A percentile compares a stretch with the other conserved stretches of the same genome.
These are phyloP conservation scores for Drosophila aff. DNA, from an alignment of 1,140 invertebrate species.

Conservation along the genomic window DNA sequence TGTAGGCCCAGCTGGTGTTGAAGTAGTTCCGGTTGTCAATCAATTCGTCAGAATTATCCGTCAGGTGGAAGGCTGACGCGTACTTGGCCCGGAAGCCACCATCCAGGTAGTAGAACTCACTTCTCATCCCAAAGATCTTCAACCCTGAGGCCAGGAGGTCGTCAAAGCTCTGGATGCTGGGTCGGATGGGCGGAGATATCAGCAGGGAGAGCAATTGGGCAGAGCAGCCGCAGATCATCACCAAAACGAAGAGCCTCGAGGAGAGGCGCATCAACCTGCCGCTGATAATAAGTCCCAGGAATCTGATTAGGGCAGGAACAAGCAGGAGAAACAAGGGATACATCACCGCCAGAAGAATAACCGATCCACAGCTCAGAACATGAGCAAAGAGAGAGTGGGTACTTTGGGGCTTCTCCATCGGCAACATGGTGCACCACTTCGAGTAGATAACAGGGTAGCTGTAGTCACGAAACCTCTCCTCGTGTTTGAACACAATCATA, in stretches of 20 bases:
- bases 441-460: slow-evolving; percentile 40
- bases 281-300: neutral
- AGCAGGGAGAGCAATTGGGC: slow-evolving; percentile 52
- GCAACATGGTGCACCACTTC: slow-evolving; percentile 62
- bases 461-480: slow-evolving; percentile 24
- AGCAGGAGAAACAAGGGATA: neutral
- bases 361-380: slow-evolving; percentile 13
- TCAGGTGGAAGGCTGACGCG: slow-evolving; percentile 51
- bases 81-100: slow-evolving; percentile 55
- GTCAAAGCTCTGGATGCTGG: slow-evolving; percentile 50
- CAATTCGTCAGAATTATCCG: slow-evolving; percentile 25
- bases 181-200: slow-evolving; percentile 12
- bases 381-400: slow-evolving; percentile 6
- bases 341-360: slow-evolving; percentile 6
- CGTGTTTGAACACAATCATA: neutral
- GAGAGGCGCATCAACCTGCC: slow-evolving; percentile 1
- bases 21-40: slow-evolving; percentile 44
- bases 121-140: slow-evolving; percentile 45
- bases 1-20: slow-evolving; percentile 68
- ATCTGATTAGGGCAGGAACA: neutral
- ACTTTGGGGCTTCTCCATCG: slow-evolving; percentile 36
- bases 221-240: slow-evolving; percentile 21
- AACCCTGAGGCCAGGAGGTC: slow-evolving; percentile 43
- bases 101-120: slow-evolving; percentile 46
- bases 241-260: slow-evolving; percentile 6